phyloP scores from a whole-genome alignment of 2,888 invertebrate species.

The Leptinotarsa rubiginosa region DNA sequence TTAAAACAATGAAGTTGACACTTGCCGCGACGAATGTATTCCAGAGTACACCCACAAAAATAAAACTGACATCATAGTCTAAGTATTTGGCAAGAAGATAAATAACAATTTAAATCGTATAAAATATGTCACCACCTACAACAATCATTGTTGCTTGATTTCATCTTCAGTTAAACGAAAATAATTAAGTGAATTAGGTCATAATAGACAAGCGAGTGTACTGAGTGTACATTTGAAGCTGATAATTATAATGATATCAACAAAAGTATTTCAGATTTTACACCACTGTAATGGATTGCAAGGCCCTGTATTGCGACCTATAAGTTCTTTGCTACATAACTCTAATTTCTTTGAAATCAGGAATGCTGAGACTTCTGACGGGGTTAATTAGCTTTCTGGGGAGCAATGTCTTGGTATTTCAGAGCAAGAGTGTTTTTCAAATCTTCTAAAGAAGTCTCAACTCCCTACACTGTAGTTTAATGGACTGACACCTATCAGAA shows the following conservation, averaged over 20 bases:
- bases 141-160: slow-evolving; percentile 41
- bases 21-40: slow-evolving; percentile 38
- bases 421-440: too few relatives aligned
- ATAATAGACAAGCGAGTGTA: not conserved
- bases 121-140: slow-evolving; percentile 49
- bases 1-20: slow-evolving; percentile 37
- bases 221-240: not conserved
- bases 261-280: too few relatives aligned
- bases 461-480: too few relatives aligned
- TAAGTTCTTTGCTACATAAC: too few relatives aligned
- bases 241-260: not conserved
- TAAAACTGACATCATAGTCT: slow-evolving; percentile 62
- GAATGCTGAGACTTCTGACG: too few relatives aligned
- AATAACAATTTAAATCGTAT: slow-evolving; percentile 50
- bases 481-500: too few relatives aligned
- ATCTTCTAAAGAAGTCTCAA: too few relatives aligned
- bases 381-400: too few relatives aligned
- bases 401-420: too few relatives aligned
- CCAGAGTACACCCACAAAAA: slow-evolving; percentile 51
- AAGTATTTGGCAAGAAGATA: slow-evolving; percentile 59
- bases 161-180: slow-evolving; percentile 25
- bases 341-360: too few relatives aligned
- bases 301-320: too few relatives aligned
- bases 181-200: slow-evolving; percentile 15
- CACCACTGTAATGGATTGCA: too few relatives aligned